Conservation (phyloP, 2,888 invertebrate genomes). For the Diaphora mendica region DNA sequence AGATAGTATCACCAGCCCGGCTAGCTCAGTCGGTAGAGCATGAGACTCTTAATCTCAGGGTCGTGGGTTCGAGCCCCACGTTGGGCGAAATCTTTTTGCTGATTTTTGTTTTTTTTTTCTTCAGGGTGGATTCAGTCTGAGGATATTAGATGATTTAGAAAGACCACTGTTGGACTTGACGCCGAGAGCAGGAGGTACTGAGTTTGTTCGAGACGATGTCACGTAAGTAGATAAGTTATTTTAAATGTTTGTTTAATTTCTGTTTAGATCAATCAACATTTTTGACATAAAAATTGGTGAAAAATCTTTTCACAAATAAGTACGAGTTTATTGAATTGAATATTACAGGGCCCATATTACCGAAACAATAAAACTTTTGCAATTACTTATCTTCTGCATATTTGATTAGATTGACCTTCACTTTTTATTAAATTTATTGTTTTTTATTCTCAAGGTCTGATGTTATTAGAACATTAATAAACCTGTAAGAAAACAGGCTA, state of each 20-base stretch:
- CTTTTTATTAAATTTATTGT: not conserved
- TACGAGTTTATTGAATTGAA: not conserved
- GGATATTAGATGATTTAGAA: conserved; percentile 94
- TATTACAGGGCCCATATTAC: not conserved
- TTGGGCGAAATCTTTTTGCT: conserved; percentile 50
- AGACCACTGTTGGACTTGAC: conserved; percentile 94
- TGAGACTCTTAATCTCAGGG: conserved; percentile 88
- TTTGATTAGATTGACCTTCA: not conserved
- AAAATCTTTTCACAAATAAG: not conserved
- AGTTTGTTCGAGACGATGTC: conserved; percentile 93
- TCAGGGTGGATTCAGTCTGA: conserved; percentile 96
- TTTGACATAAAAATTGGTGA: not conserved
- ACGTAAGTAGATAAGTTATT: conserved; percentile 93
- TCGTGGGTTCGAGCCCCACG: conserved; percentile 87
- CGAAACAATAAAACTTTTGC: not conserved
- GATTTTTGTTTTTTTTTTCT: conserved; percentile 44
- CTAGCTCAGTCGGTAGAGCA: conserved; percentile 86
- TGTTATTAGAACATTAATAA: not conserved
- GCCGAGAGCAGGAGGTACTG: conserved; percentile 92
- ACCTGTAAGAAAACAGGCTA: too few species aligned
- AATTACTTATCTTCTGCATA: not conserved
- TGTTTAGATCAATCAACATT: not conserved
- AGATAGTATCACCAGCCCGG: conserved; percentile 55
- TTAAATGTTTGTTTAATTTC: too few species aligned
- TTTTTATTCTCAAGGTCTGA: not conserved